Evolutionary conservation across 53 echinoderm and acorn worm genomes (phyloP), one percentile per base, ranked within the genome.

Genomic region (Crossaster papposus): DNA sequence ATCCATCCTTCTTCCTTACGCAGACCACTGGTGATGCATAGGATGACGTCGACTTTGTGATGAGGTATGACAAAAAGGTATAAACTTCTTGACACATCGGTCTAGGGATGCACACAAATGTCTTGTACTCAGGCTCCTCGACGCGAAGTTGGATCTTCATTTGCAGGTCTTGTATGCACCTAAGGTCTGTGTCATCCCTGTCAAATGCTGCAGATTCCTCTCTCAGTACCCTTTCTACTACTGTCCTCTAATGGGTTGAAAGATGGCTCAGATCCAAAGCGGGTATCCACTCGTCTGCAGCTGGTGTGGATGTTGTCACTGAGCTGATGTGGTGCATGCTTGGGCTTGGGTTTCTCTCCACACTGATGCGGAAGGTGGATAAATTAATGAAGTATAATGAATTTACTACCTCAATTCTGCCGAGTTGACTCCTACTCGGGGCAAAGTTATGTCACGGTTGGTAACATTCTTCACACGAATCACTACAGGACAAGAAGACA

Each of bases 11-110:
- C 34, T 89, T 92, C 31, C 92, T 36, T 18, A 89, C 92, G 78
- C 88, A 93, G 38, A 93, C 83, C 50, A 90, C 58, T 29, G 93
- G 93, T 78, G 94, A 91, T 50, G 94, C 91, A 55, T 89, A 94
- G 3, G 91, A 44, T 11, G 93, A 93, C 2, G 78, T 55, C 52
- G 93, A 93, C 63, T 93, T 90, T 24, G n/a, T 89, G 83, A 94
- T 82, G 11, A 94, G 88, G 74, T 93, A 91, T 33, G 64, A 73
- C 28, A 93, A 30, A 70, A 91, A 93, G 30, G 75, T 82, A 44
- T 83, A 81, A 8, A 94, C 94, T 33, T 94, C 94, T 38, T 80
- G 80, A 63, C 83, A 89, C 30, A 94, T 77, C 0, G 94, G 89
- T 70, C 83, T 81, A 30, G 93, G 91, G 3, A 93, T 31, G 20